phyloP scores from a whole-genome alignment of 1,140 invertebrate genomes.

The Mya arenaria region DNA sequence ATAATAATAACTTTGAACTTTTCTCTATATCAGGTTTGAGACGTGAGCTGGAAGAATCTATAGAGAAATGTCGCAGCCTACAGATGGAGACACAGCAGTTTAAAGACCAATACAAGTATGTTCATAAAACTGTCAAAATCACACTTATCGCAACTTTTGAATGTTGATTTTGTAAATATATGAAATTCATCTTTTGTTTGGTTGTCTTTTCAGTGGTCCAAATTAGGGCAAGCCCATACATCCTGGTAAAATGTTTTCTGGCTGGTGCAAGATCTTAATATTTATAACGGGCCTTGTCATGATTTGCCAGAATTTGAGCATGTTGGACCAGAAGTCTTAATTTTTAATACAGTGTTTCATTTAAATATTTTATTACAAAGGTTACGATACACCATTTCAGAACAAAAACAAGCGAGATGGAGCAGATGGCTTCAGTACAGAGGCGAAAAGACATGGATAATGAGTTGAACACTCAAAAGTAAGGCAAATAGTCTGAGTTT shows the following conservation, averaged over 20 bases:
- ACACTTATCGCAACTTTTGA: too few species aligned
- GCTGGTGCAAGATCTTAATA: too few species aligned
- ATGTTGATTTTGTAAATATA: neutral
- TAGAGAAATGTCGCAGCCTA: slow-evolving; percentile 45
- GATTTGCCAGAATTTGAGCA: too few species aligned
- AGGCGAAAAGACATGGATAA: slow-evolving; percentile 55
- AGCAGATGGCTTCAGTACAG: slow-evolving; percentile 48
- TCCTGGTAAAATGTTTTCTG: too few species aligned
- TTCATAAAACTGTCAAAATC: neutral
- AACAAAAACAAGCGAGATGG: slow-evolving; percentile 64
- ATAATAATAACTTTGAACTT: too few species aligned
- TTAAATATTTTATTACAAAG: too few species aligned
- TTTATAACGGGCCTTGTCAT: too few species aligned
- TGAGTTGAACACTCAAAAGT: slow-evolving; percentile 65
- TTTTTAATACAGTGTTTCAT: too few species aligned
- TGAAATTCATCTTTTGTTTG: neutral
- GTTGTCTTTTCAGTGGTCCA: too few species aligned
- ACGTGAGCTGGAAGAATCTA: slow-evolving; percentile 57
- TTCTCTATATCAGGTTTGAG: slow-evolving; percentile 45
- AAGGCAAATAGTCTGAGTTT: slow-evolving; percentile 7
- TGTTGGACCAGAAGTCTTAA: too few species aligned
- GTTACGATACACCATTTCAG: too few species aligned
- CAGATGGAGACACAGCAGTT: slow-evolving; percentile 54
- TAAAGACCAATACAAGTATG: slow-evolving; percentile 56
- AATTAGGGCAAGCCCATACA: too few species aligned